These are phyloP conservation scores for Herpailurus yagouaroundi DNA, from an alignment of 2,113 vertebrate genomes.

Conservation along the genomic window DNA sequence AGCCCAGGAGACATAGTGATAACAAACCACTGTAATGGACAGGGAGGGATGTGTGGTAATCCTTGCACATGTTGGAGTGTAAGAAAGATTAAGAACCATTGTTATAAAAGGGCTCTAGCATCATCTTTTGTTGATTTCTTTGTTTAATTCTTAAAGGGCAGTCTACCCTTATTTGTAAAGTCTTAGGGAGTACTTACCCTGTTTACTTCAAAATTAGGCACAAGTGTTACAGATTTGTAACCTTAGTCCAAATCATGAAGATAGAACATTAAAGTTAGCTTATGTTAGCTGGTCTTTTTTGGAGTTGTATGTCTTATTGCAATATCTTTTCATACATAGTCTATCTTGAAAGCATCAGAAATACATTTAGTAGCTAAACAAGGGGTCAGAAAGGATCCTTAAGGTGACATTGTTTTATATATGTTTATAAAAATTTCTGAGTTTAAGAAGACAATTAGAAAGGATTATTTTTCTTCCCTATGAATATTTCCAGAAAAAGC, in stretches of 20 bases:
- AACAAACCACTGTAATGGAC: background rate
- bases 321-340: background rate
- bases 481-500: conserved; percentile 41
- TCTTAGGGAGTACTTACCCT: background rate
- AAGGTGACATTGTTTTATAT: background rate
- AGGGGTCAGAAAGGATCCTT: background rate
- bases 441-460: background rate
- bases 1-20: background rate
- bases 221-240: background rate
- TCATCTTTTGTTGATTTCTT: background rate
- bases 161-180: background rate
- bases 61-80: background rate
- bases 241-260: background rate
- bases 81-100: background rate
- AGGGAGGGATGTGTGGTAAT: background rate
- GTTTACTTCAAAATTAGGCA: background rate
- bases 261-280: conserved; percentile 6
- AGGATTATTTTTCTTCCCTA: background rate
- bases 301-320: background rate
- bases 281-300: background rate
- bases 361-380: background rate
- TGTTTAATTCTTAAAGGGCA: background rate
- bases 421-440: background rate
- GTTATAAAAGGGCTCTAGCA: background rate
- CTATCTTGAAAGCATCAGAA: conserved; percentile 9